A percentile compares a stretch with the other conserved stretches of the same genome.
These are phyloP conservation scores for Pharmacophagus antenor DNA, from an alignment of 2,888 invertebrate species.

Conservation along the genomic window DNA sequence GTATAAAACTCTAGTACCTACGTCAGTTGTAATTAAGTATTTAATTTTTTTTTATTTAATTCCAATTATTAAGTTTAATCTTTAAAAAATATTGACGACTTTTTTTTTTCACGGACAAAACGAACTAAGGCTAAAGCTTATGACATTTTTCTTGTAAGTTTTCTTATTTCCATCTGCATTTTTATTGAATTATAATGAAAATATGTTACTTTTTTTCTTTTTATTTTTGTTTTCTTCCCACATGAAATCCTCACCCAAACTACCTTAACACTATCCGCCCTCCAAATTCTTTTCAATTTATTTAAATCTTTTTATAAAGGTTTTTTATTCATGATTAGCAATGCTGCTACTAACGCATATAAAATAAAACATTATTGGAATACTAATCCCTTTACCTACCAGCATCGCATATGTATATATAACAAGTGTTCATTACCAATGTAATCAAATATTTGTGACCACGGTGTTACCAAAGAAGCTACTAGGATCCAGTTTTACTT, in stretches of 20 bases:
- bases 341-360: too few species aligned
- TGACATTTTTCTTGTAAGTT: constrained; percentile 79
- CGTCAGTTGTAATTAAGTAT: constrained; percentile 79
- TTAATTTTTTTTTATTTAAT: constrained; percentile 79
- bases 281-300: too few species aligned
- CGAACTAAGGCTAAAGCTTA: constrained; percentile 73
- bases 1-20: constrained; percentile 73
- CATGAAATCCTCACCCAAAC: constrained; percentile 13
- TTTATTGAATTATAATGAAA: constrained; percentile 81
- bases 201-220: constrained; percentile 74
- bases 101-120: constrained; percentile 70
- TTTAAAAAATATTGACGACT: constrained; percentile 74
- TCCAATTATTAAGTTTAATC: constrained; percentile 75
- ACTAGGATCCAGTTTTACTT: too few species aligned
- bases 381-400: too few species aligned
- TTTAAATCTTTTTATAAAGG: too few species aligned
- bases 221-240: constrained; percentile 45
- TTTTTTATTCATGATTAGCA: too few species aligned
- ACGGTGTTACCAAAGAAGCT: too few species aligned
- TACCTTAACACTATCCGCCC: too few species aligned
- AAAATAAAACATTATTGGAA: too few species aligned
- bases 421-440: too few species aligned
- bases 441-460: too few species aligned
- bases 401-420: too few species aligned
- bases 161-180: constrained; percentile 80